These are phyloP conservation scores for Drosophila guanche DNA, from an alignment of 1,140 invertebrate species.

Conservation along the genomic window DNA sequence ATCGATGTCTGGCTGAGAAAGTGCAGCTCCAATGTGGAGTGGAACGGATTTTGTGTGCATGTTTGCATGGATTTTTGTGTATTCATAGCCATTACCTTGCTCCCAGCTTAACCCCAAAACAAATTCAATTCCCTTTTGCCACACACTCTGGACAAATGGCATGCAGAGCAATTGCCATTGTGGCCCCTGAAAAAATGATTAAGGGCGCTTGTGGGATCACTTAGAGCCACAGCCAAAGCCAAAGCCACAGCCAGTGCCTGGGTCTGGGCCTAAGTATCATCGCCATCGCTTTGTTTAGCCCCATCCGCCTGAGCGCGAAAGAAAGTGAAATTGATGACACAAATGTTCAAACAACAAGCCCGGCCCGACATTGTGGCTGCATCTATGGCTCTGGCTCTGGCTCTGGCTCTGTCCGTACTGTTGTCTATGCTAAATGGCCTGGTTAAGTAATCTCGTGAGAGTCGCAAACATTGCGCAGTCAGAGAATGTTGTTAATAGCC, in stretches of 20 bases:
- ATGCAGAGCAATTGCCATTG: conserved; percentile 46
- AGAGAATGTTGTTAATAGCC: conserved; percentile 77
- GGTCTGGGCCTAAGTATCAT: conserved; percentile 40
- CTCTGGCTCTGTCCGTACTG: conserved; percentile 30
- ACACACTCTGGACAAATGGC: conserved; percentile 55
- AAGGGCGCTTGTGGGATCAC: conserved; percentile 65
- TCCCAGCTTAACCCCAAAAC: conserved; percentile 45
- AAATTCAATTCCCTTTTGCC: conserved; percentile 73
- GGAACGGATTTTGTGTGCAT: conserved; percentile 40
- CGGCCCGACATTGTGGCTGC: conserved; percentile 11
- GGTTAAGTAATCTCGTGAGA: conserved; percentile 82
- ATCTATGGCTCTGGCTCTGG: conserved; percentile 6
- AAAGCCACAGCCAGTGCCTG: too few relatives aligned
- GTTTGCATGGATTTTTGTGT: conserved; percentile 23
- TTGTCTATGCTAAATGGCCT: conserved; percentile 76
- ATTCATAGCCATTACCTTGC: conserved; percentile 60
- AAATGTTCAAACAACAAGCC: conserved; percentile 75
- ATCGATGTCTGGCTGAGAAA: conserved; percentile 57
- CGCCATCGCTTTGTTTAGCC: conserved; percentile 62
- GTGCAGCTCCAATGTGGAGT: conserved; percentile 56
- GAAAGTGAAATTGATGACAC: conserved; percentile 83
- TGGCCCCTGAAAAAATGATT: conserved; percentile 36
- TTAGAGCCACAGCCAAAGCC: conserved; percentile 23
- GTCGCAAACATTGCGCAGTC: conserved; percentile 79
- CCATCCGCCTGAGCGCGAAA: conserved; percentile 52